Base-by-base conservation (phyloP, 2,888 invertebrate species). In the Ormyrus pomaceus region DNA sequence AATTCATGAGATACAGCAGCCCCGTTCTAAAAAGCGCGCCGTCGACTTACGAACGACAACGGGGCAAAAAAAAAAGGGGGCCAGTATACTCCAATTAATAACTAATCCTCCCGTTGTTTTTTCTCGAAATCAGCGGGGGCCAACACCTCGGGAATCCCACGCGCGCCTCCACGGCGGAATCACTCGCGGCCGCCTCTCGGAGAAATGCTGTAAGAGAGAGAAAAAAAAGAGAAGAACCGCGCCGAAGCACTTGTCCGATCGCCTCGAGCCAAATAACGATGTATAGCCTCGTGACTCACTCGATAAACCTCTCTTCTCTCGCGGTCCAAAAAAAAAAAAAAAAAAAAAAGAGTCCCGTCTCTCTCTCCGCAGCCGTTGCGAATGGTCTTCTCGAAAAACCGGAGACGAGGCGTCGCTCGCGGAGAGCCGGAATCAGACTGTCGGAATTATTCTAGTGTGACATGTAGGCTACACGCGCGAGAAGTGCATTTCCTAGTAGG, bases 251-350 rank as follows among this genome's bases (percentile, higher is more conserved):
- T 72, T 78, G 72, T 78, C 61, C 72, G 46, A 72, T 72, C 72
- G 70, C 72, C 72, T 72, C 66, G 46, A 55, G 72, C 61, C 34
- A 66, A 77, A 65, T 56, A 77, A 71, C 65, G 64, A 55, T 77
- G 58, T 70, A 77, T 56, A 53, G 48, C 34, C 64, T 55, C 50
- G 58, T 78, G 78, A 78, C 66, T 78, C 77, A 78, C 53, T 68
- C 66, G 72, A 66, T 78, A 72, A 66, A n/a, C 72, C 65, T 59
- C 58, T 71, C 61, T 51, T 56, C 48, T 69, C 69, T 69, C 59
- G 34, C 34, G 48, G 8, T 68, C 65, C 59, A 46, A n/a, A n/a
- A n/a, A n/a, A n/a, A n/a, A n/a, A n/a, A n/a, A n/a, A n/a, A n/a
- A n/a, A 76, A 61, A 77, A 77, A 34, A 34, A 34, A 70, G 65